phyloP scores from a whole-genome alignment of 2,797 vertebrate genomes.

The Coluber constrictor region DNA sequence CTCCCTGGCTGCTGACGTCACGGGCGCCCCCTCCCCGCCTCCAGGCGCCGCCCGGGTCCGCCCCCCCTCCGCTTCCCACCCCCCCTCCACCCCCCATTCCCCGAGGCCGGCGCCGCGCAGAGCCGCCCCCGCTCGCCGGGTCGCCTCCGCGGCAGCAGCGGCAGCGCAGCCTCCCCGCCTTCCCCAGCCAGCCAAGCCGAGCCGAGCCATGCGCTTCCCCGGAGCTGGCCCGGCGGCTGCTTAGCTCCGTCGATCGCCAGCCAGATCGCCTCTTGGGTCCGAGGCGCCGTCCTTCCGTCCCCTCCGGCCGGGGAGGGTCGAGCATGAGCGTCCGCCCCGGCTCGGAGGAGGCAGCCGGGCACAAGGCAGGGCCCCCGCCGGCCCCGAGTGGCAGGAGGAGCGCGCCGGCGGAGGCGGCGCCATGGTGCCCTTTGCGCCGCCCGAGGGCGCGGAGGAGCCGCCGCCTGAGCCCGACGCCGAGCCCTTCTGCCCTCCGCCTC shows the following conservation, averaged over 20 bases:
- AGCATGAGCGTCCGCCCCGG: constrained; percentile 21
- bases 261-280: too few species aligned
- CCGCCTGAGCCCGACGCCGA: constrained; percentile 88
- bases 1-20: constrained; percentile 38
- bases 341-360: neutral
- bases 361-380: constrained; percentile 11
- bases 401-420: neutral
- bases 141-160: neutral
- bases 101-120: constrained; percentile 32
- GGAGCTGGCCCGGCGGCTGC: neutral
- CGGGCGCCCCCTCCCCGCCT: constrained; percentile 32
- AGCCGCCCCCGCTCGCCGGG: constrained; percentile 46
- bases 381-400: neutral
- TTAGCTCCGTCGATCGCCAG: too few species aligned
- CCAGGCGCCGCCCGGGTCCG: constrained; percentile 36
- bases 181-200: constrained; percentile 13
- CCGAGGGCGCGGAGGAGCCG: constrained; percentile 70
- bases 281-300: neutral
- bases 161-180: constrained; percentile 1
- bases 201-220: neutral
- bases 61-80: constrained; percentile 22
- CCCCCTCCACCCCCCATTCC: constrained; percentile 27
- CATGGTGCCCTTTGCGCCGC: constrained; percentile 83
- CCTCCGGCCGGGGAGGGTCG: constrained; percentile 21
- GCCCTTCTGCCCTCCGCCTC: constrained; percentile 66